phyloP scores from a whole-genome alignment of 2,113 vertebrate genomes.

The Anolis carolinensis region DNA sequence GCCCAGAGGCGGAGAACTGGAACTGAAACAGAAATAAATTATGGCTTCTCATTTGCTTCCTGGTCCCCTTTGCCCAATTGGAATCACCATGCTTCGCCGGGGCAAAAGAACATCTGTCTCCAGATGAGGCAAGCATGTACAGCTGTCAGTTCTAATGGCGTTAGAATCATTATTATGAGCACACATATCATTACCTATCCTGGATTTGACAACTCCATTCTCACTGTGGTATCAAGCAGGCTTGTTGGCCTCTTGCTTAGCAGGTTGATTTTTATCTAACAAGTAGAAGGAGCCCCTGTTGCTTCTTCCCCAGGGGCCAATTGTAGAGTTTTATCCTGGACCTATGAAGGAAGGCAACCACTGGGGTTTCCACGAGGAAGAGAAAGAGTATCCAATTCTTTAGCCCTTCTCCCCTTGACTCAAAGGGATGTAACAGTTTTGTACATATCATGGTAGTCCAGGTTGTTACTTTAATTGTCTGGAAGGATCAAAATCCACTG shows the following conservation, averaged over 20 bases:
- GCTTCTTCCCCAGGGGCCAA: constrained; percentile 27
- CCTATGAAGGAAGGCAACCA: background rate
- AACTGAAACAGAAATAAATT: constrained; percentile 37
- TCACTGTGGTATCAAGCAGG: constrained; percentile 37
- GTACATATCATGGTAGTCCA: too few species aligned
- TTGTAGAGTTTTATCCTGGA: background rate
- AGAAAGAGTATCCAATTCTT: too few species aligned
- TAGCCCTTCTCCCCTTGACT: too few species aligned
- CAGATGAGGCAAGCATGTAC: constrained; percentile 23
- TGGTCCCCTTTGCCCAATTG: constrained; percentile 36
- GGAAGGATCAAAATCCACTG: too few species aligned
- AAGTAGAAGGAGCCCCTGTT: constrained; percentile 37
- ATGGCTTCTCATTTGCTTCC: background rate
- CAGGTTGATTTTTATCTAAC: constrained; percentile 53
- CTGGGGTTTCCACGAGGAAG: background rate
- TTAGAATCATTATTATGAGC: constrained; percentile 44
- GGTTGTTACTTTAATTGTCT: too few species aligned
- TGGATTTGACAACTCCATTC: constrained; percentile 49
- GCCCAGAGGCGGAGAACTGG: background rate
- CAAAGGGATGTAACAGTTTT: too few species aligned
- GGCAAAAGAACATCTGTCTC: constrained; percentile 50
- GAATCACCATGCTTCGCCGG: constrained; percentile 43
- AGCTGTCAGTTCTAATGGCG: constrained; percentile 52
- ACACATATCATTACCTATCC: constrained; percentile 47
- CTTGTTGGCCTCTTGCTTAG: constrained; percentile 36